phyloP scores from a whole-genome alignment of 2,113 vertebrate species.

The Carassius carassius region DNA sequence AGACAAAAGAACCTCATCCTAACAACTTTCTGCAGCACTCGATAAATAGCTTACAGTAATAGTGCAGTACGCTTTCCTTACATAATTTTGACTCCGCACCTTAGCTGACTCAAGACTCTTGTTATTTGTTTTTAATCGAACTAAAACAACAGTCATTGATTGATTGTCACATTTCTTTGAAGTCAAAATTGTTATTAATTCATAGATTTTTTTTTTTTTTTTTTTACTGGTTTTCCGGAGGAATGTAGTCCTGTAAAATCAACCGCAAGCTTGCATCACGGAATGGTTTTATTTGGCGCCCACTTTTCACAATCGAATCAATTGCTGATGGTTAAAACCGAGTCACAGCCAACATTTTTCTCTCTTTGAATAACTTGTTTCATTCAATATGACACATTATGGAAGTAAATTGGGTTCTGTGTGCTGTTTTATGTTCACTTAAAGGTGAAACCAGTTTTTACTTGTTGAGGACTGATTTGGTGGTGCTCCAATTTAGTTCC shows the following conservation, averaged over 20 bases:
- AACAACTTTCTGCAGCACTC: not conserved
- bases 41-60: conserved; percentile 36
- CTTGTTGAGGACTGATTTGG: conserved; percentile 1
- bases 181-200: not conserved
- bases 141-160: not conserved
- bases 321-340: not conserved
- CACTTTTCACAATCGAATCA: not conserved
- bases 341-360: not conserved
- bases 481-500: not conserved
- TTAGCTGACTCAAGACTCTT: not conserved
- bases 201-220: no score
- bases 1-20: conserved; percentile 26
- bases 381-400: not conserved
- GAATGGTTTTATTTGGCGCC: not conserved
- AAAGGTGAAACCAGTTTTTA: not conserved
- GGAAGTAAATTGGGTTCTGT: not conserved
- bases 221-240: not conserved
- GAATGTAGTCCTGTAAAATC: not conserved
- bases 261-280: not conserved
- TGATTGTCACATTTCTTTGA: not conserved
- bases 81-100: not conserved
- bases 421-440: not conserved
- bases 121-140: not conserved
- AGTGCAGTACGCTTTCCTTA: not conserved
- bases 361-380: not conserved